These are phyloP conservation scores for Cheilosia variabilis DNA, from an alignment of 2,888 invertebrate genomes.

Conservation along the genomic window DNA sequence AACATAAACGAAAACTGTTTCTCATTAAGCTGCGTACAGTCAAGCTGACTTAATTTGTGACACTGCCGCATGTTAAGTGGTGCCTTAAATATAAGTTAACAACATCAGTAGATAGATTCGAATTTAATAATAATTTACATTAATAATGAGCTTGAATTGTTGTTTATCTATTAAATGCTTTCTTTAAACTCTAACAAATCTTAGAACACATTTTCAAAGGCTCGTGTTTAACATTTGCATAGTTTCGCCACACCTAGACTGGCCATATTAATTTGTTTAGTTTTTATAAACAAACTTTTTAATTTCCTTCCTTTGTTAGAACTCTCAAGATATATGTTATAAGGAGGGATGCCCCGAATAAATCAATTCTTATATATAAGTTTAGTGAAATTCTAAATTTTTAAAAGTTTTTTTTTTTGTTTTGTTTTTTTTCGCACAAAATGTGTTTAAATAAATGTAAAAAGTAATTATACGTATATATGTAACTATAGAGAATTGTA, in stretches of 20 bases:
- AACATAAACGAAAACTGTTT: background rate
- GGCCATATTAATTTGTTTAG: conserved; percentile 35
- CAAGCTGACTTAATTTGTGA: background rate
- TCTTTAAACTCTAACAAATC: no score
- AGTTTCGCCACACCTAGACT: conserved; percentile 36
- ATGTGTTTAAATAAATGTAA: conserved; percentile 48
- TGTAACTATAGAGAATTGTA: conserved; percentile 62
- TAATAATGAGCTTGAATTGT: background rate
- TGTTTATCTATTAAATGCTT: no score
- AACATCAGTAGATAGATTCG: conserved; percentile 8
- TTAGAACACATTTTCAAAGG: background rate
- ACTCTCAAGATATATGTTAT: conserved; percentile 2
- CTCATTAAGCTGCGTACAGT: background rate
- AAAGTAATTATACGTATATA: conserved; percentile 43
- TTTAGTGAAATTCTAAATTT: conserved; percentile 65
- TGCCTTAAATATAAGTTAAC: conserved; percentile 1
- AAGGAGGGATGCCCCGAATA: conserved; percentile 19
- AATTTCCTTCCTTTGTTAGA: conserved; percentile 15
- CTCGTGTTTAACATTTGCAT: background rate
- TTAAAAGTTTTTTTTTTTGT: background rate
- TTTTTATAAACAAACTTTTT: conserved; percentile 8
- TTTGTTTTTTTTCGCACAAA: conserved; percentile 48
- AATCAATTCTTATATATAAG: conserved; percentile 35
- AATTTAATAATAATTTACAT: background rate
- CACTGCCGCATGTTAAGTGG: conserved; percentile 11